Conservation (phyloP, 2,113 vertebrate species). For the Parus major region DNA sequence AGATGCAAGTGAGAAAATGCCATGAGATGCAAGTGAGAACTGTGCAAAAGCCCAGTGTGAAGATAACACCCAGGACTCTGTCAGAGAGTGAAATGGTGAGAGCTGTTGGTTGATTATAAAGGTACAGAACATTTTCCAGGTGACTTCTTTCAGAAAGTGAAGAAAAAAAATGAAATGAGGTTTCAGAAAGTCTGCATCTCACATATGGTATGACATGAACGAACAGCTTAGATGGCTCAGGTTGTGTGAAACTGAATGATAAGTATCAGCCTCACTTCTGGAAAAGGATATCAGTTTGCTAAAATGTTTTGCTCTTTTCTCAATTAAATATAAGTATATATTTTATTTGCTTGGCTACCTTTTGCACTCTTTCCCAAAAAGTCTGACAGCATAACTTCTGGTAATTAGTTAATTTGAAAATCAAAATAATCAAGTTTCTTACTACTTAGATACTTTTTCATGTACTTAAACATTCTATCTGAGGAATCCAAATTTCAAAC, state of each 20-base stretch:
- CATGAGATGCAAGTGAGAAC: background rate
- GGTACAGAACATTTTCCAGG: background rate
- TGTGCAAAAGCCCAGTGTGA: background rate
- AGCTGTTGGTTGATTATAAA: background rate
- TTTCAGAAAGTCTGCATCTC: background rate
- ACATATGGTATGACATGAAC: background rate
- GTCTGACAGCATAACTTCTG: background rate
- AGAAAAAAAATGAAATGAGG: background rate
- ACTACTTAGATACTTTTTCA: background rate
- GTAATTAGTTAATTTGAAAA: background rate
- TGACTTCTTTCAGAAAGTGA: background rate
- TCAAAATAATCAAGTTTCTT: background rate
- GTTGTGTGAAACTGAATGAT: background rate
- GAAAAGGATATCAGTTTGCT: background rate
- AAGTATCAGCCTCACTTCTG: background rate
- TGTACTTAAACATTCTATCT: background rate
- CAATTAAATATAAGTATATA: background rate
- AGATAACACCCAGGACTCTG: background rate
- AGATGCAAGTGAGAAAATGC: background rate
- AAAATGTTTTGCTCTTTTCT: background rate
- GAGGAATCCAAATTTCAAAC: background rate
- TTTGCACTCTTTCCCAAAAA: background rate
- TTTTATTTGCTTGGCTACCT: background rate
- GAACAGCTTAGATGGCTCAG: background rate
- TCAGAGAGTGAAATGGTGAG: background rate